A percentile compares a stretch with the other conserved stretches of the same genome.
These are phyloP conservation scores for Julus scanicus DNA, from an alignment of 2,888 invertebrate species.

Conservation along the genomic window DNA sequence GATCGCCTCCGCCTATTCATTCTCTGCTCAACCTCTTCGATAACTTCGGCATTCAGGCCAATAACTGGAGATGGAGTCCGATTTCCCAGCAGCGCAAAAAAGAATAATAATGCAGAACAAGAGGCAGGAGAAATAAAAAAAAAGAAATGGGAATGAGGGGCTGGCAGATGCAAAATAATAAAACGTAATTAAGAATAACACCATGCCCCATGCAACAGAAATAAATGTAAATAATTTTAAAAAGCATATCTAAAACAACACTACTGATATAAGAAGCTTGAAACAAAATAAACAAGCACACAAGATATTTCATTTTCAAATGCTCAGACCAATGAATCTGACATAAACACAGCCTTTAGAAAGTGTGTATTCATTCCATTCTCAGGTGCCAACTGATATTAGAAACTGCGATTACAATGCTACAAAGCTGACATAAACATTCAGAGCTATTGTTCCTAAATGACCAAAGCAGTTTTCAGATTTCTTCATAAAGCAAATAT, in stretches of 20 bases:
- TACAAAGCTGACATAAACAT: no score
- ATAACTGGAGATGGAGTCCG: constrained; percentile 48
- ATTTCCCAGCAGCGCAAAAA: constrained; percentile 49
- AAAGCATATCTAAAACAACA: background rate
- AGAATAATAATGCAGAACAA: constrained; percentile 53
- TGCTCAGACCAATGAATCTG: no score
- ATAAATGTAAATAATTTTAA: background rate
- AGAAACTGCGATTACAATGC: no score
- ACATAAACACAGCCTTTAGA: no score
- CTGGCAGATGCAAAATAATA: constrained; percentile 59
- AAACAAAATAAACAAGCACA: background rate
- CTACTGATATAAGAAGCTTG: constrained; percentile 9
- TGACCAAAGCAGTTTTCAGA: no score
- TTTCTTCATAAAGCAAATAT: no score
- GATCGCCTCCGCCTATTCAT: constrained; percentile 58
- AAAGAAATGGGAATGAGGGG: constrained; percentile 63
- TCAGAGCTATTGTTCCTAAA: no score
- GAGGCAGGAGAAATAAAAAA: constrained; percentile 58
- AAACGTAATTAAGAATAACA: constrained; percentile 61
- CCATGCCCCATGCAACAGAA: constrained; percentile 17
- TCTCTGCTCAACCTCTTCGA: constrained; percentile 58
- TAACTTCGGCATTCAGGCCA: constrained; percentile 57
- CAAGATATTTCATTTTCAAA: no score
- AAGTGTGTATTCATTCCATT: no score
- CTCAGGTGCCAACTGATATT: no score